Evolutionary conservation across 1,140 invertebrate genomes (phyloP).

Genomic region (Ceratoteleas bidentatus): DNA sequence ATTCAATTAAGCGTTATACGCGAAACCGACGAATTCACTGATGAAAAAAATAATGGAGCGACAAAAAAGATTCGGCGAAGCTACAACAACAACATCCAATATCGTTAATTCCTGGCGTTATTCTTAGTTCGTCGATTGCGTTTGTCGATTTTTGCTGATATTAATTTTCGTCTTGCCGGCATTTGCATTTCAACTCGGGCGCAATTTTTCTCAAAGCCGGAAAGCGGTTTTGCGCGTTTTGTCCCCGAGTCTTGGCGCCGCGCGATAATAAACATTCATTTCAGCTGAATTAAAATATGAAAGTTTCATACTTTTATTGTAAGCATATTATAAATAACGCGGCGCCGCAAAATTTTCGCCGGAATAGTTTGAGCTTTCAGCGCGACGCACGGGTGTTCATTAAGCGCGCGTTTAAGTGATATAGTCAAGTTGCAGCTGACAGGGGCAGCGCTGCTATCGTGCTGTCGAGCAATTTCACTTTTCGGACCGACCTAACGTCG

Average conservation of each 20-base stretch:
- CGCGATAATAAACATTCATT: conserved; percentile 56
- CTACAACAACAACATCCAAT: too few relatives aligned
- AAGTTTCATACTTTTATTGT: conserved; percentile 48
- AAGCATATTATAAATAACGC: conserved; percentile 39
- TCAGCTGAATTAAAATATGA: conserved; percentile 49
- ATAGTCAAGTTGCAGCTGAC: conserved; percentile 44
- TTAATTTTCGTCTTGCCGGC: neutral
- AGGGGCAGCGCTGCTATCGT: conserved; percentile 15
- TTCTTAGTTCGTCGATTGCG: too few relatives aligned
- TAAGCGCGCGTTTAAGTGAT: conserved; percentile 40
- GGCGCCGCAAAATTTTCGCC: conserved; percentile 30
- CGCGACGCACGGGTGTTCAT: conserved; percentile 15
- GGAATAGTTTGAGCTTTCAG: conserved; percentile 40
- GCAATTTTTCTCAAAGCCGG: conserved; percentile 21
- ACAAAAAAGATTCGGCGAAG: too few relatives aligned
- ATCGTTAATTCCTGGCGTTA: too few relatives aligned
- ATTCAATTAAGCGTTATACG: too few relatives aligned
- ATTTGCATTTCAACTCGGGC: conserved; percentile 13
- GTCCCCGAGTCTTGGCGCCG: neutral
- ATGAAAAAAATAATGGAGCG: too few relatives aligned
- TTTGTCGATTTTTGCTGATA: neutral
- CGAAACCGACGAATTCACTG: too few relatives aligned
- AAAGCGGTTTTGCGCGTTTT: conserved; percentile 10
- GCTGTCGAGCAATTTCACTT: conserved; percentile 29
- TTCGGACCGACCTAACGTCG: conserved; percentile 12